Percentiles rank a stretch among this genome's conserved stretches.
phyloP scores from a whole-genome alignment of 2,113 vertebrate genomes.

The Theristicus caerulescens region DNA sequence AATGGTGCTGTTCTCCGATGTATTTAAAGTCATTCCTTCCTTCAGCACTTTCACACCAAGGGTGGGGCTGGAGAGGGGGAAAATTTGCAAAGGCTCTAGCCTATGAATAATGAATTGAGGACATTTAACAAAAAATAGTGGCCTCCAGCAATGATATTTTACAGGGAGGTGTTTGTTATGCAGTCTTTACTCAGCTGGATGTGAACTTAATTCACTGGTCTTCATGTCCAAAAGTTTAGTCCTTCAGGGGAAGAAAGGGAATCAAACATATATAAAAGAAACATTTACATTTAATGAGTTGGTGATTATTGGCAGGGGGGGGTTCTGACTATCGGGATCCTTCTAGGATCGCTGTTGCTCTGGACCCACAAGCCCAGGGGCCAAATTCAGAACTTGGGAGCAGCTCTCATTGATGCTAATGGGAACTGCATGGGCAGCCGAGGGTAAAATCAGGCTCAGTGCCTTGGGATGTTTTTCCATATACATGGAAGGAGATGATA shows the following conservation, averaged over 20 bases:
- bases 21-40: constrained; percentile 46
- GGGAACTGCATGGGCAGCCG: constrained; percentile 8
- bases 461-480: constrained; percentile 30
- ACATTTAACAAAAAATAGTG: background rate
- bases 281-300: constrained; percentile 22
- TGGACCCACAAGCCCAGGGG: constrained; percentile 32
- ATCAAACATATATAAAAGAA: constrained; percentile 26
- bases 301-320: constrained; percentile 4
- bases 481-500: background rate
- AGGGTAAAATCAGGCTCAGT: constrained; percentile 41
- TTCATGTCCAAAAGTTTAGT: background rate
- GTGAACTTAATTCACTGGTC: constrained; percentile 19
- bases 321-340: constrained; percentile 7
- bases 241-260: constrained; percentile 24
- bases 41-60: constrained; percentile 25
- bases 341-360: constrained; percentile 13
- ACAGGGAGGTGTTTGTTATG: background rate
- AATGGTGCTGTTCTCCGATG: constrained; percentile 54
- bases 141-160: constrained; percentile 34
- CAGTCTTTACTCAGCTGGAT: constrained; percentile 26
- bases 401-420: constrained; percentile 29
- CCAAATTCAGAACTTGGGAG: background rate
- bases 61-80: background rate
- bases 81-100: background rate
- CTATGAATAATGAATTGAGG: constrained; percentile 57